Percentiles rank a stretch among this genome's conserved stretches.
phyloP scores from a whole-genome alignment of 1,140 invertebrate species.

The Dryas iulia region DNA sequence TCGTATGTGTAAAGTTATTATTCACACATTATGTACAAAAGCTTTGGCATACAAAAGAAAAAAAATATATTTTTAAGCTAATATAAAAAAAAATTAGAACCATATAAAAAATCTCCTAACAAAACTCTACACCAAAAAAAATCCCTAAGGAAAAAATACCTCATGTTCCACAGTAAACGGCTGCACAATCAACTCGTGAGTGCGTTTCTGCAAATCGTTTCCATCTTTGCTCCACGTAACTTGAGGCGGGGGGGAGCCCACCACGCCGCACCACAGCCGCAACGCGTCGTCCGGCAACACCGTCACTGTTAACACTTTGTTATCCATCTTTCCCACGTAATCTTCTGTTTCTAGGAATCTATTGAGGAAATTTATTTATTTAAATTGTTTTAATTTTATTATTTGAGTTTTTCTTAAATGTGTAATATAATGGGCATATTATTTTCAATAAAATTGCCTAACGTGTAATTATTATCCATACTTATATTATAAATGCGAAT shows the following conservation, averaged over 20 bases:
- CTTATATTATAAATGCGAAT: no score
- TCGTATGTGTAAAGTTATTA: no score
- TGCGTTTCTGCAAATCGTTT: constrained; percentile 35
- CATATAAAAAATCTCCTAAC: no score
- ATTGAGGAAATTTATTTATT: not conserved
- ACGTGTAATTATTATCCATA: no score
- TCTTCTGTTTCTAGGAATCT: constrained; percentile 69
- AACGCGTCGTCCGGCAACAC: constrained; percentile 46
- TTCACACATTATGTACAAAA: no score
- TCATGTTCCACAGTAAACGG: constrained; percentile 60
- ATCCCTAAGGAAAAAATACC: no score
- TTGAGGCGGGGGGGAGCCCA: constrained; percentile 82
- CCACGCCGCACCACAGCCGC: constrained; percentile 83
- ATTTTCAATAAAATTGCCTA: no score
- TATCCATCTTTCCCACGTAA: constrained; percentile 53
- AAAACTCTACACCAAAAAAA: no score
- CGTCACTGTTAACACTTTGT: constrained; percentile 49
- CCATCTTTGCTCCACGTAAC: constrained; percentile 81
- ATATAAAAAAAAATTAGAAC: no score
- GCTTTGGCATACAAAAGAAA: no score
- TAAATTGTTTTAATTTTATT: not conserved
- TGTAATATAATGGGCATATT: no score
- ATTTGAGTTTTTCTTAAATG: not conserved
- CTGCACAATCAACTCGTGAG: constrained; percentile 46
- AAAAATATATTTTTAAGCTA: no score